Base-by-base conservation (phyloP, 1,140 invertebrate genomes). In the Marisa cornuarietis region DNA sequence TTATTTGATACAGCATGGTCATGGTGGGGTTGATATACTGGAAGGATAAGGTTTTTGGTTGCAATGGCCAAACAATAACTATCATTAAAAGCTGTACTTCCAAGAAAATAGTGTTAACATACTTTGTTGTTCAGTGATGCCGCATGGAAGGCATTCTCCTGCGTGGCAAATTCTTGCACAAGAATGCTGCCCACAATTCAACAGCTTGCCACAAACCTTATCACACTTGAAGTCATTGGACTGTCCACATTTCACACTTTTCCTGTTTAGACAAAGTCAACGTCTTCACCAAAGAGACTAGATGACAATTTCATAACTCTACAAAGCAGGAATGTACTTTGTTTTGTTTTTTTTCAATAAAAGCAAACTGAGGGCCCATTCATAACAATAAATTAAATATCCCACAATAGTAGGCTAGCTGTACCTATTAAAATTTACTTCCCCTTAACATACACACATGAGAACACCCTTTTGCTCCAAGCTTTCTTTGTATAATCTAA, bases 121-220 rank as follows among this genome's bases (percentile, higher is more conserved):
- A 88, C 89, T 85, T 87, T 89, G 88, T 79, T 81, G 78, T 61
- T 90, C 82, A 7, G 82, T 78, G n/a, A 85, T 85, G 42, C 83
- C 79, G 85, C 91, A 92, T 24, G 87, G 83, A 8, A 81, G 81
- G 85, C 91, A 92, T 11, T 82, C 65, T 7, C 88, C 89, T 16
- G 83, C 54, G 78, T 92, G 91, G 83, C 91, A 92, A 7, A 88
- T 76, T 69, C 93, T 90, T 7, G 89, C 79, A 88, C 94, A 94
- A 52, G 87, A 81, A 81, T 92, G 91, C 61, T 85, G 79, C 1
- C 85, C 86, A 88, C 91, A 92, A 79, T 90, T 90, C 24, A 90
- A 82, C 63, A 71, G 75, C 82, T 87, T 88, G 63, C 85, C 84
- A 86, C 88, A 90, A 0, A 83, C 79, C 18, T 80, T 77, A 20